Evolutionary conservation across 2,113 vertebrate genomes (phyloP).

Genomic region (Gavia stellata): DNA sequence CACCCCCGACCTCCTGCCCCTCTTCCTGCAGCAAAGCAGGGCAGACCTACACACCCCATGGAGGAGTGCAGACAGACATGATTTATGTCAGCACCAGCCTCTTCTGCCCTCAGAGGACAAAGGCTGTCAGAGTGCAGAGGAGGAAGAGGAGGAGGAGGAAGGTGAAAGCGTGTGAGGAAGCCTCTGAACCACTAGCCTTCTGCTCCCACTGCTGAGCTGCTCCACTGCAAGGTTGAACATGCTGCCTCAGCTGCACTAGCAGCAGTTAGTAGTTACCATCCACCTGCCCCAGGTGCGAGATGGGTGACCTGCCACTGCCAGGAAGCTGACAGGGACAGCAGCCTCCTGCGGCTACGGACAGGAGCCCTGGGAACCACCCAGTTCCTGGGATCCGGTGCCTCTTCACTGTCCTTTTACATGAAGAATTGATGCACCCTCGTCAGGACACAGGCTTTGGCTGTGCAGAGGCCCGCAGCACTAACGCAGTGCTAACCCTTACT

Average conservation of each 20-base stretch:
- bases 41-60: neutral
- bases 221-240: neutral
- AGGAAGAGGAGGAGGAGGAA: neutral
- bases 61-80: neutral
- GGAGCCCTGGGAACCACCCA: neutral
- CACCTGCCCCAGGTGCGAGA: neutral
- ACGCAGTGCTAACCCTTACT: neutral
- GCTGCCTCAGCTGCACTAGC: neutral
- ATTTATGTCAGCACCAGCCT: conserved; percentile 23
- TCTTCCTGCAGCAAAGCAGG: conserved; percentile 67
- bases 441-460: neutral
- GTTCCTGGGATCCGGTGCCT: neutral
- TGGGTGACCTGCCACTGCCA: neutral
- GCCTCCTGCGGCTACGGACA: neutral
- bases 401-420: neutral
- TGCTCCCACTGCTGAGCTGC: neutral
- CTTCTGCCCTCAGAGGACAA: conserved; percentile 46
- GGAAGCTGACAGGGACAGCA: neutral
- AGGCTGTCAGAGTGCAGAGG: neutral
- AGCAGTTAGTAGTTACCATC: neutral
- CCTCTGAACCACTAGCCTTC: neutral
- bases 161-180: neutral
- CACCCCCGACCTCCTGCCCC: conserved; percentile 67
- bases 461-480: neutral
- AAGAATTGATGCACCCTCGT: neutral